Base-by-base conservation (phyloP, 2,888 invertebrate genomes). In the Lasius fuliginosus region DNA sequence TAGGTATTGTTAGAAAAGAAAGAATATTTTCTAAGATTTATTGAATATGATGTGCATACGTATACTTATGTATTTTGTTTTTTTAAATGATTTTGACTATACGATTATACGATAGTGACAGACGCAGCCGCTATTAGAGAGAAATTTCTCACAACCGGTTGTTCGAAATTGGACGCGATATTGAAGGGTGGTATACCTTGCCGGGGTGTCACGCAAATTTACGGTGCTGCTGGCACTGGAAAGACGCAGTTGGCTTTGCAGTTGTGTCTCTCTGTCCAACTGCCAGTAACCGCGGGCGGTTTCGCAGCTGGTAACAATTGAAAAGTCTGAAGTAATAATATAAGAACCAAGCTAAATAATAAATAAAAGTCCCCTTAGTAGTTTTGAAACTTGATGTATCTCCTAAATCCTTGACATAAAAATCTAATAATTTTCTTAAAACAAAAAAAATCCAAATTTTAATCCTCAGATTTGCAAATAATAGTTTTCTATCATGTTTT, bases 161-260 rank as follows among this genome's bases (percentile, higher is more conserved):
- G 97, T 94, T 65, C 91, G 73, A 92, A 93, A 76, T 95, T 98
- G 76, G 97, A 98, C 94, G 91, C 91, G 46, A 93, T 96, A 85
- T 94, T 97, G 33, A 94, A 95, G 89, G 98, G 98, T 82, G 98
- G 98, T 46, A 95, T 98, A 83, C 95, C 96, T 67, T 95, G 95
- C 89, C 96, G 96, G 87, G 97, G 97, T 40, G 96, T 98, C 74
- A 97, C 97, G 82, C 98, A 98, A 95, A 95, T 98, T 90, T 97
- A 96, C 93, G 98, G 98, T n/a, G 97, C 97, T 94, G 97, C 97
- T 95, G 97, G 97, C 23, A 96, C 96, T 90, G 98, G 98, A 8
- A 98, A 98, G 95, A 98, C 98, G 0, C 98, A 98, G 94, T 93
- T 98, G 64, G 97, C 97, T 88, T 95, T 98, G 73, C 98, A 98